phyloP scores from a whole-genome alignment of 2,797 vertebrate genomes.

The Rhabdophis nuchalis region DNA sequence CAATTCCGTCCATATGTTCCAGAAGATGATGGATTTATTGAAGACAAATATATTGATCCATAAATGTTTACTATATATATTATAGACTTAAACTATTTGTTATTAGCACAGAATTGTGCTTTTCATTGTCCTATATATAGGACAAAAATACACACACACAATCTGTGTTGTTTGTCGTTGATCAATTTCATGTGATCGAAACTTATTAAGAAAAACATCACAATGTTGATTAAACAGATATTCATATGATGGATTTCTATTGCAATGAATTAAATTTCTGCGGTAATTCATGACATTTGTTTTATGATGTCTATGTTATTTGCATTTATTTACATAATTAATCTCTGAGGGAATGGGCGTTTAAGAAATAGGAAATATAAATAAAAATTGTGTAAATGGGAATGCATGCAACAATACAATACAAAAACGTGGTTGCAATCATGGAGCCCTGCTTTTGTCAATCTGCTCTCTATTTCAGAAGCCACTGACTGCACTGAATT shows the following conservation, averaged over 20 bases:
- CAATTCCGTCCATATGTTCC: constrained; percentile 64
- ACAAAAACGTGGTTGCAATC: neutral
- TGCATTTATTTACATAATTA: neutral
- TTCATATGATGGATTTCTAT: neutral
- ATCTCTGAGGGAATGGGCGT: neutral
- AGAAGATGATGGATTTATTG: constrained; percentile 85
- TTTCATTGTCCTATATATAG: neutral
- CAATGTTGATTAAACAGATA: neutral
- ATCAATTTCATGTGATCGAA: neutral
- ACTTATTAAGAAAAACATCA: neutral
- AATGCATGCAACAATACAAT: neutral
- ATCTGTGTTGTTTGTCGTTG: neutral
- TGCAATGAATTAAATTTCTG: neutral
- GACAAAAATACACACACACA: constrained; percentile 1
- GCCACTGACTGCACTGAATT: neutral
- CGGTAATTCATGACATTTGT: neutral
- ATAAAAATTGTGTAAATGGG: neutral
- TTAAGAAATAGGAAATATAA: neutral
- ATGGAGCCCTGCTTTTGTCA: neutral
- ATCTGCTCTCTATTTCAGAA: neutral
- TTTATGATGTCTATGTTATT: neutral
- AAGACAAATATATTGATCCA: constrained; percentile 84
- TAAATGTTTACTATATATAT: constrained; percentile 9
- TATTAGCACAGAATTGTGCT: rapidly evolving
- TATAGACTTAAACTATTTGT: constrained; percentile 25